Percentiles rank a stretch among this genome's conserved stretches.
Conservation (phyloP, 2,888 invertebrate species). For the Girardia tigrina region DNA sequence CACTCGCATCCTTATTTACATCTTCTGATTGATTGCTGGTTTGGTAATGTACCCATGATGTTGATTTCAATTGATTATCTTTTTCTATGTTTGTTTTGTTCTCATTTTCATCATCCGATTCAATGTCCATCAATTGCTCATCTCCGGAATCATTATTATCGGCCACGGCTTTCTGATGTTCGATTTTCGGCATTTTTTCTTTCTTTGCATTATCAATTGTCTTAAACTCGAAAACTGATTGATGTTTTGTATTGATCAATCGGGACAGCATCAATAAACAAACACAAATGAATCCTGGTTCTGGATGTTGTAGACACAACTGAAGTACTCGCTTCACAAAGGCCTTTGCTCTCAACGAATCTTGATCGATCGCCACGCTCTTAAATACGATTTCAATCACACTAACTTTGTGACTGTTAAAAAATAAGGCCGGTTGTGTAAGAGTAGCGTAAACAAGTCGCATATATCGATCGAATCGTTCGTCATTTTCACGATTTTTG, state of each 20-base stretch:
- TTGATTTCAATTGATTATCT: neutral
- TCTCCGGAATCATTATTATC: neutral
- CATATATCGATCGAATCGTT: neutral
- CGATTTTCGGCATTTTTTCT: neutral
- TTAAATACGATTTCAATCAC: neutral
- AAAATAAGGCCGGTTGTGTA: neutral
- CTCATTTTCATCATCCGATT: neutral
- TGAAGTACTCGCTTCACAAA: neutral
- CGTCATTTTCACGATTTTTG: neutral
- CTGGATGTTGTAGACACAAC: neutral
- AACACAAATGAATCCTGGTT: slow-evolving; percentile 1
- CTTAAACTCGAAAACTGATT: neutral
- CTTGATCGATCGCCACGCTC: neutral
- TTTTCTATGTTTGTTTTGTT: neutral
- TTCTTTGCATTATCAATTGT: neutral
- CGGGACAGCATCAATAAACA: neutral
- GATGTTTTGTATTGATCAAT: neutral
- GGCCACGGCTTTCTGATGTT: neutral
- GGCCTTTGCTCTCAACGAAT: neutral
- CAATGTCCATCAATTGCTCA: neutral
- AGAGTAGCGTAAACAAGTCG: neutral
- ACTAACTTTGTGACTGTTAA: neutral
- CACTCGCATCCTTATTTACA: too few species aligned
- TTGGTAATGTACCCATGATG: neutral
- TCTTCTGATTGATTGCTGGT: neutral